Percentiles rank a stretch among this genome's conserved stretches.
Conservation (phyloP, 2,888 invertebrate species). For the Cheilosia impressa region DNA sequence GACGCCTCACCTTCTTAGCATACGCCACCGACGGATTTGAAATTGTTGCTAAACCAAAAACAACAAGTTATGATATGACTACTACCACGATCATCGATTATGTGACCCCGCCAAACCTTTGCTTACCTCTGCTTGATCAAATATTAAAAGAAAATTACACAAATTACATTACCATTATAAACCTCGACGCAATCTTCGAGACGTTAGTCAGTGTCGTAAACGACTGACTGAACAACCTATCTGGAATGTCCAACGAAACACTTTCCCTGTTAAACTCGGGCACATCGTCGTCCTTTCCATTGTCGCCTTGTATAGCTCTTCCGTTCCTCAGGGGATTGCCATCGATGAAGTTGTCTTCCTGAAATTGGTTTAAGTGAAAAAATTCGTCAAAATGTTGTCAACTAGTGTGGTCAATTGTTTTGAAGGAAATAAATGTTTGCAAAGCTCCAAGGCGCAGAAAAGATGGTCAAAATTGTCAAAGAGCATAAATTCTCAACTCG, state of each 20-base stretch:
- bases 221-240: slow-evolving; percentile 85
- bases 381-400: slow-evolving; percentile 28
- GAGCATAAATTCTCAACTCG: background rate
- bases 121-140: background rate
- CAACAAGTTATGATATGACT: too few relatives aligned
- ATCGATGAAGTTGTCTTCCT: slow-evolving; percentile 30
- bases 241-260: slow-evolving; percentile 86
- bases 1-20: too few relatives aligned
- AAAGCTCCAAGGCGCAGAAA: slow-evolving; percentile 31
- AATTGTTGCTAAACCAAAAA: too few relatives aligned
- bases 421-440: slow-evolving; percentile 1
- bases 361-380: slow-evolving; percentile 50
- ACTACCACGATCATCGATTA: too few relatives aligned
- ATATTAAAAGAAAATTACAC: slow-evolving; percentile 21
- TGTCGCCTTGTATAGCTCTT: slow-evolving; percentile 15
- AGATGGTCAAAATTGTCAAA: background rate
- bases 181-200: slow-evolving; percentile 85
- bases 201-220: slow-evolving; percentile 86
- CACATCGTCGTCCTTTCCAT: slow-evolving; percentile 83
- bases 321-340: slow-evolving; percentile 22
- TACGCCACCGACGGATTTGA: too few relatives aligned
- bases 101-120: background rate
- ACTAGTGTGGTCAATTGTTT: background rate
- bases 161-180: slow-evolving; percentile 85
- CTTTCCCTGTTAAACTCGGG: slow-evolving; percentile 84